Conservation (phyloP, 2,797 vertebrate species). For the Mallotus villosus region DNA sequence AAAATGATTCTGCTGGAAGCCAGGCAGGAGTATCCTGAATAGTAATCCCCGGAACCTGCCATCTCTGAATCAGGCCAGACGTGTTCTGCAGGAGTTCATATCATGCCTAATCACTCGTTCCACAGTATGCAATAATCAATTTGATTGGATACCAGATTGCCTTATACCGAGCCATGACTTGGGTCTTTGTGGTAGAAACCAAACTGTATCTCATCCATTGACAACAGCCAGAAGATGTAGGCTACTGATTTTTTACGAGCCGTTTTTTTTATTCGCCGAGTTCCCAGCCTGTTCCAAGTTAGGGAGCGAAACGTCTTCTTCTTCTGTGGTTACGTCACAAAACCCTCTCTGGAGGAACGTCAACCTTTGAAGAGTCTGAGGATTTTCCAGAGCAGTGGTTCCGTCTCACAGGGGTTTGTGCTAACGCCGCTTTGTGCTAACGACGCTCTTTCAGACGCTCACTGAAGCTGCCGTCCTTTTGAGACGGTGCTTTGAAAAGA, state of each 20-base stretch:
- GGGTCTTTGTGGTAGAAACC: not conserved
- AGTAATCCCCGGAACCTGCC: conserved; percentile 19
- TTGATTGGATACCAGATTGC: not conserved
- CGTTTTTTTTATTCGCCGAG: conserved; percentile 6
- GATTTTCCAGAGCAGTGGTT: conserved; percentile 52
- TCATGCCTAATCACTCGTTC: conserved; percentile 30
- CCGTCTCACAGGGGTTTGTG: conserved; percentile 58
- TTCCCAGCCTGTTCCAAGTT: conserved; percentile 36
- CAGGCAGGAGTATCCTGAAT: not conserved
- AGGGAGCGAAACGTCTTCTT: conserved; percentile 47
- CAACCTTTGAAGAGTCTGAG: conserved; percentile 56
- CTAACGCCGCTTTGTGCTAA: conserved; percentile 42
- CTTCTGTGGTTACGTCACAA: conserved; percentile 66
- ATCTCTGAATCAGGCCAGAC: conserved; percentile 22
- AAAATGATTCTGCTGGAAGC: not conserved
- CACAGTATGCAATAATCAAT: not conserved
- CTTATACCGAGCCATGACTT: not conserved
- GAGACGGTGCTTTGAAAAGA: conserved; percentile 60
- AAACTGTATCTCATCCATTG: not conserved
- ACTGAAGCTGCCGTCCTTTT: conserved; percentile 64
- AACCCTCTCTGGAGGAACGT: conserved; percentile 54
- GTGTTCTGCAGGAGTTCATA: conserved; percentile 33
- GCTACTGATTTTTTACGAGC: conserved; percentile 26
- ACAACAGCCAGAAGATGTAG: too few species aligned
- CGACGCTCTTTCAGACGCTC: conserved; percentile 55